These are phyloP conservation scores for Lepidotrigona ventralis DNA, from an alignment of 1,140 invertebrate species.

Conservation along the genomic window DNA sequence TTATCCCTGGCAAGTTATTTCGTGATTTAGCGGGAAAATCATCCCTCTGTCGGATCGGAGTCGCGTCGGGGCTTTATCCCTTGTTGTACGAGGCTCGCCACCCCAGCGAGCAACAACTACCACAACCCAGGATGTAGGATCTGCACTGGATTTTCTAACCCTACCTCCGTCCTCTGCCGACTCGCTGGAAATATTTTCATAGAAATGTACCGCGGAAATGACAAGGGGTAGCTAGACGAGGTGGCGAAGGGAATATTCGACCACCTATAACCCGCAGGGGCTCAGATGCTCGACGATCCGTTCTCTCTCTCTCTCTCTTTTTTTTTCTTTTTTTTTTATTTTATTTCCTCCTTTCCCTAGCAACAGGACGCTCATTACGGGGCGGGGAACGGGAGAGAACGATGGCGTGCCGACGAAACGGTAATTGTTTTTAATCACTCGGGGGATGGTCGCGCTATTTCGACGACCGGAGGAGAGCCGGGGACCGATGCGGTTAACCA, in stretches of 20 bases:
- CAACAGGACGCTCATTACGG: slow-evolving; percentile 66
- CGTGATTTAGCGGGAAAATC: slow-evolving; percentile 71
- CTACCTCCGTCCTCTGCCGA: slow-evolving; percentile 23
- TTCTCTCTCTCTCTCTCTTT: background rate
- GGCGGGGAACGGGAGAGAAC: slow-evolving; percentile 35
- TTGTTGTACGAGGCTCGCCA: slow-evolving; percentile 51
- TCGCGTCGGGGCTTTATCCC: slow-evolving; percentile 46
- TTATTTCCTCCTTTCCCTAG: slow-evolving; percentile 2
- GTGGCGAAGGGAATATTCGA: slow-evolving; percentile 42
- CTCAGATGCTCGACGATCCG: slow-evolving; percentile 61
- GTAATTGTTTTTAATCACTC: slow-evolving; percentile 76
- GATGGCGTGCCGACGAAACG: slow-evolving; percentile 64
- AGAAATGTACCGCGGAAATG: slow-evolving; percentile 71
- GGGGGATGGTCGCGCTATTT: slow-evolving; percentile 37
- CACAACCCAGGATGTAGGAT: slow-evolving; percentile 38
- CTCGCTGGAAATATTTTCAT: slow-evolving; percentile 70
- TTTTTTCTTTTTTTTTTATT: background rate
- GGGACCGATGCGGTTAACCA: slow-evolving; percentile 60
- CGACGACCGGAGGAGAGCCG: slow-evolving; percentile 49
- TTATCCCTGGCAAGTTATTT: slow-evolving; percentile 66
- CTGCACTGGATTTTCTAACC: slow-evolving; percentile 39
- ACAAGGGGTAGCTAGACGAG: slow-evolving; percentile 23
- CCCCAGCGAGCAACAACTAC: slow-evolving; percentile 33
- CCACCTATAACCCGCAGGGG: slow-evolving; percentile 66
- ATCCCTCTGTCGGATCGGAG: slow-evolving; percentile 51